These are phyloP conservation scores for Psittacula echo DNA, from an alignment of 2,797 vertebrate species.

Conservation along the genomic window DNA sequence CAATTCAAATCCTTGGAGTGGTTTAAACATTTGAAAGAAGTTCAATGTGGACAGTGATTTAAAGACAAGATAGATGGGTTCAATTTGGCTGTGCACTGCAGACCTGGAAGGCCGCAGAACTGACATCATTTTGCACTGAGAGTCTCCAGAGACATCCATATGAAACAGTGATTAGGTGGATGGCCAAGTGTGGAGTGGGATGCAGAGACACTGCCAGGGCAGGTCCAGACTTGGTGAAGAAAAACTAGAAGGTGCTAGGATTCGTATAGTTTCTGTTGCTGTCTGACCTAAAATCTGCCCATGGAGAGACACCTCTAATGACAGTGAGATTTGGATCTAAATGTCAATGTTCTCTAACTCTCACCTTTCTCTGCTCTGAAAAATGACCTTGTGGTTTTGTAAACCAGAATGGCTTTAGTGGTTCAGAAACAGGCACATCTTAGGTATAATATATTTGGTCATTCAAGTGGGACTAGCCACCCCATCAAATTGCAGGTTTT, in stretches of 20 bases:
- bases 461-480: not conserved
- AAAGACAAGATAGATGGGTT: slow-evolving; percentile 33
- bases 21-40: slow-evolving; percentile 74
- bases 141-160: not conserved
- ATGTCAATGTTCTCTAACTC: not conserved
- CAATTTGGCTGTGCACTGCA: slow-evolving; percentile 38
- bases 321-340: not conserved
- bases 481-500: not conserved
- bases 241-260: not conserved
- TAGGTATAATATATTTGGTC: not conserved
- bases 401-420: not conserved
- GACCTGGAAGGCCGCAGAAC: not conserved
- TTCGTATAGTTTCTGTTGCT: not conserved
- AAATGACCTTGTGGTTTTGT: not conserved
- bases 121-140: slow-evolving; percentile 54
- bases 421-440: not conserved
- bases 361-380: not conserved
- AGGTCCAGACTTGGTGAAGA: not conserved
- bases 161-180: not conserved
- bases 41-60: slow-evolving; percentile 63
- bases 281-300: not conserved
- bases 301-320: not conserved
- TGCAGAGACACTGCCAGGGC: not conserved
- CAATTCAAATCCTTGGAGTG: slow-evolving; percentile 74
- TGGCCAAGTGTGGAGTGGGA: not conserved